Percentiles rank a stretch among this genome's conserved stretches.
Conservation (phyloP, 2,113 vertebrate genomes). For the Columba livia region DNA sequence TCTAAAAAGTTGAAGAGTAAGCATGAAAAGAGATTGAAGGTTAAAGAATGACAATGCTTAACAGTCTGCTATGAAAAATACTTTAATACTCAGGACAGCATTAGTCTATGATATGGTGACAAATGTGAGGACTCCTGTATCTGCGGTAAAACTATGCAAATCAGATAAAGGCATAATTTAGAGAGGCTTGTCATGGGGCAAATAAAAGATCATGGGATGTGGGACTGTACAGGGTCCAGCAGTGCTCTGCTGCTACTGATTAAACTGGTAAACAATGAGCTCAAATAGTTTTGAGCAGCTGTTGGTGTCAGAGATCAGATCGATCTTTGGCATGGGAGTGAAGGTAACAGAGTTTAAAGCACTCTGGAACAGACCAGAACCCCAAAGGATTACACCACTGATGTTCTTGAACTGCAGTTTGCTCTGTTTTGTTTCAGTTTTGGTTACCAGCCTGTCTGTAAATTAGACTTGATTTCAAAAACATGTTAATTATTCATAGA, state of each 20-base stretch:
- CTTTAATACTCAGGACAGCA: not conserved
- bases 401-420: not conserved
- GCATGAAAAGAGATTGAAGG: constrained; percentile 30
- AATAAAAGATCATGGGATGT: not conserved
- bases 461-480: not conserved
- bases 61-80: not conserved
- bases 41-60: constrained; percentile 10
- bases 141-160: not conserved
- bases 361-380: not conserved
- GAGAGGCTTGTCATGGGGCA: not conserved
- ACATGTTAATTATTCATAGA: not conserved
- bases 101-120: fast-evolving
- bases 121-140: not conserved
- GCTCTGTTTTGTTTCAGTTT: not conserved
- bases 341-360: not conserved
- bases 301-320: constrained; percentile 24
- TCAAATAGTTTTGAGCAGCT: constrained; percentile 4
- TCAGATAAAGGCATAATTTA: not conserved
- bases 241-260: not conserved
- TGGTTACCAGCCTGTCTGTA: not conserved
- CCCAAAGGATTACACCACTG: not conserved
- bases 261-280: constrained; percentile 11
- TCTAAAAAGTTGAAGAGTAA: constrained; percentile 13
- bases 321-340: not conserved
- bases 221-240: not conserved